phyloP scores from a whole-genome alignment of 2,888 invertebrate genomes.

The Thumatha senex region DNA sequence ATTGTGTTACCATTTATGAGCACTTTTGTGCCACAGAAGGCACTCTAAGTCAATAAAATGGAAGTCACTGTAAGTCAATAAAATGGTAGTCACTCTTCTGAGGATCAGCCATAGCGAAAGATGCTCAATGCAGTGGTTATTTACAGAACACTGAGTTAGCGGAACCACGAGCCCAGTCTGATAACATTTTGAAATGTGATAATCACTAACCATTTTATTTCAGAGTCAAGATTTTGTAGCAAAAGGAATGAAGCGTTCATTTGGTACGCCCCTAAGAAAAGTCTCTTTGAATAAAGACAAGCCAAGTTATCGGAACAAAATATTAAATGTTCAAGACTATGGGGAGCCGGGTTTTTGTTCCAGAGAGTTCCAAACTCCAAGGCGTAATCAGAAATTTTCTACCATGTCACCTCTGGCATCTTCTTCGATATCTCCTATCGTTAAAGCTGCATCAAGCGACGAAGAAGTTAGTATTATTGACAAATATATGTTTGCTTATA shows the following conservation, averaged over 20 bases:
- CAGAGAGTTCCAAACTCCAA: slow-evolving; percentile 66
- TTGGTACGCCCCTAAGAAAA: slow-evolving; percentile 66
- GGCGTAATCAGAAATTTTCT: slow-evolving; percentile 46
- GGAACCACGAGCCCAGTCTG: too few relatives aligned
- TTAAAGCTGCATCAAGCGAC: slow-evolving; percentile 64
- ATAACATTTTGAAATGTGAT: too few relatives aligned
- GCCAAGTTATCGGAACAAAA: slow-evolving; percentile 65
- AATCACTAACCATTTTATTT: slow-evolving; percentile 10
- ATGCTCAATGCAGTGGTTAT: too few relatives aligned
- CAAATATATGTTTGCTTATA: not conserved
- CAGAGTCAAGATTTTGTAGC: slow-evolving; percentile 60
- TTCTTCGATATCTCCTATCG: slow-evolving; percentile 67
- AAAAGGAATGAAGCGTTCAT: slow-evolving; percentile 74
- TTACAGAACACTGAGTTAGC: too few relatives aligned
- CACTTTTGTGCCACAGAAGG: too few relatives aligned
- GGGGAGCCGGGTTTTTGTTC: slow-evolving; percentile 72
- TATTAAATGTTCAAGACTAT: slow-evolving; percentile 67
- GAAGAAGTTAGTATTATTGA: slow-evolving; percentile 56
- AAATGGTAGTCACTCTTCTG: too few relatives aligned
- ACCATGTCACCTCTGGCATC: slow-evolving; percentile 63
- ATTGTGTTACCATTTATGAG: too few relatives aligned
- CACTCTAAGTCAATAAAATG: too few relatives aligned
- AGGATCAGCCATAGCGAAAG: too few relatives aligned
- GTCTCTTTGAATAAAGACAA: slow-evolving; percentile 41
- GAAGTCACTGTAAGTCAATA: too few relatives aligned